Percentiles rank a stretch among this genome's conserved stretches.
These are phyloP conservation scores for Anadara kagoshimensis DNA, from an alignment of 1,140 invertebrate species.

Conservation along the genomic window DNA sequence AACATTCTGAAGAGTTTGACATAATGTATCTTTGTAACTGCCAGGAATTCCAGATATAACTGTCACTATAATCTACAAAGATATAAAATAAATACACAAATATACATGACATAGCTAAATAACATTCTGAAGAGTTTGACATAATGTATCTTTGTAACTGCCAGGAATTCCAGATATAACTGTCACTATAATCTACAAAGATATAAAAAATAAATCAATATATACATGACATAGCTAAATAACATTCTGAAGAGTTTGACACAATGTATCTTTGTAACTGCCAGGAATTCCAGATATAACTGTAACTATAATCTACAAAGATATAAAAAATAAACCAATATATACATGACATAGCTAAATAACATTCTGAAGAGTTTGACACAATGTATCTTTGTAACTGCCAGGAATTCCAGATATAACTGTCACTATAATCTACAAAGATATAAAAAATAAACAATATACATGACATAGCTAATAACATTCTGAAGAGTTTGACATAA, in stretches of 20 bases:
- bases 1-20: conserved; percentile 43
- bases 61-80: conserved; percentile 63
- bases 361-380: conserved; percentile 43
- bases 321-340: not conserved
- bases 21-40: conserved; percentile 60
- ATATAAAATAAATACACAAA: conserved; percentile 6
- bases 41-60: conserved; percentile 64
- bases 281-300: conserved; percentile 64
- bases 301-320: conserved; percentile 63
- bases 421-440: conserved; percentile 63
- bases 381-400: conserved; percentile 60
- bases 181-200: conserved; percentile 63
- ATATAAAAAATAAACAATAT: conserved; percentile 3
- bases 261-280: conserved; percentile 60
- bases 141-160: conserved; percentile 60
- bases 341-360: too few species aligned
- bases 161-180: conserved; percentile 64
- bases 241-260: conserved; percentile 43
- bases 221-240: not conserved
- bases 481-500: conserved; percentile 52
- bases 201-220: conserved; percentile 8
- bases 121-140: conserved; percentile 43
- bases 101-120: too few species aligned
- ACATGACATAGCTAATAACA: too few species aligned
- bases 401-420: conserved; percentile 64